These are phyloP conservation scores for Gorsachius magnificus DNA, from an alignment of 2,797 vertebrate genomes.

Conservation along the genomic window DNA sequence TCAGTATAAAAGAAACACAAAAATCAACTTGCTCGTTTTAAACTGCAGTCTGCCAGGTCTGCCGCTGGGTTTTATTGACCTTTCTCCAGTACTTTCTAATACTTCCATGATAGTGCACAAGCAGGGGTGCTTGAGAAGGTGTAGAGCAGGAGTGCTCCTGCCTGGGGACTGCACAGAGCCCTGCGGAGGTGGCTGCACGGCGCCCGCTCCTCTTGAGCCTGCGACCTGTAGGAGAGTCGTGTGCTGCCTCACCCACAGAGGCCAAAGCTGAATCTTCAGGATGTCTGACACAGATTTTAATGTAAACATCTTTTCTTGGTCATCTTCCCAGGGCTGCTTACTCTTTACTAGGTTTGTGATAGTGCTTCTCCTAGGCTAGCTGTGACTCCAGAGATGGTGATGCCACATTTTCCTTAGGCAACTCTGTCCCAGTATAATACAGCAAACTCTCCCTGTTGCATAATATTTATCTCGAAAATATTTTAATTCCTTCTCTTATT, in stretches of 20 bases:
- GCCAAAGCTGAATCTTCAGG: neutral
- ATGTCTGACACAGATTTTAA: neutral
- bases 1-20: neutral
- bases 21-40: neutral
- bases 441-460: neutral
- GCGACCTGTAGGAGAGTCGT: fast-evolving
- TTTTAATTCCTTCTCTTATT: neutral
- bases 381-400: fast-evolving
- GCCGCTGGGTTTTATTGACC: neutral
- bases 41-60: neutral
- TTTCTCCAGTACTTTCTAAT: neutral
- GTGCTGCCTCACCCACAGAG: neutral
- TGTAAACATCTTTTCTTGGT: neutral
- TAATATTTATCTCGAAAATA: neutral
- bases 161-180: neutral
- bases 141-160: neutral
- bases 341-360: too few species aligned
- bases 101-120: neutral
- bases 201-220: neutral
- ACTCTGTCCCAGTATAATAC: neutral
- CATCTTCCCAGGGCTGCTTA: neutral
- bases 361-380: neutral
- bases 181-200: neutral
- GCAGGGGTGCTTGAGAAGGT: neutral
- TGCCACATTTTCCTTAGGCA: neutral